Evolutionary conservation across 2,113 vertebrate species (phyloP), one percentile per base, ranked within the genome.

Genomic region (Neolamprologus modestus): DNA sequence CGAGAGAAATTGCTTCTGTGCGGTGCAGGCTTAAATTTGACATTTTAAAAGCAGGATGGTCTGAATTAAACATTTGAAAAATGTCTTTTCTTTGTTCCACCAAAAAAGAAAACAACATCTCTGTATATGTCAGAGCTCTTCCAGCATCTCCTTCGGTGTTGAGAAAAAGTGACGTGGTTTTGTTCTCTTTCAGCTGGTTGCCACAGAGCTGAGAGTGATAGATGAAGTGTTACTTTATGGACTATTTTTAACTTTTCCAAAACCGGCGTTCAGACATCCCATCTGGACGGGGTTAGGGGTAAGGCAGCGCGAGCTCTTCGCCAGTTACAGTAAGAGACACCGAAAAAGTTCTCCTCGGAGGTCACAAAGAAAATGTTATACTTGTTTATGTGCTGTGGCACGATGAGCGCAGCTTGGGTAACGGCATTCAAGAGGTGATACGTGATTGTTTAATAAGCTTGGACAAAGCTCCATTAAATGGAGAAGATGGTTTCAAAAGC

Each of bases 221-320:
- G 91, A 95, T 94, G 92, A 93, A 95, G 94, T 95, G 92, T 94
- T 92, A 93, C 92, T 94, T 91, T 93, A 81, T 21, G 83, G 86
- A 88, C 91, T 96, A 95, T 95, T 95, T 96, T 95, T 95, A 95
- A 94, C 94, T 94, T 95, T 95, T 95, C 92, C 90, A 88, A 94
- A 94, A 89, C 81, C 89, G 68, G 61, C 54, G 16, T 85, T 95
- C 92, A 89, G 93, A 92, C 90, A 8, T 89, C 90, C 88, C 94
- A 96, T 95, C 94, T 95, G 95, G 92, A 93, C 90, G 54, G 81
- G 93, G 87, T 95, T 94, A 94, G 83, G 84, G 88, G 87, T 91
- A 86, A 88, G n/a, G 90, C 89, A 91, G 89, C 47, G 3, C 52
- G 47, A 86, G 88, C 91, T 92, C 86, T 85, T 86, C 84, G 85